A percentile compares a stretch with the other conserved stretches of the same genome.
Conservation (phyloP, 2,888 invertebrate species). For the Furcula furcula region DNA sequence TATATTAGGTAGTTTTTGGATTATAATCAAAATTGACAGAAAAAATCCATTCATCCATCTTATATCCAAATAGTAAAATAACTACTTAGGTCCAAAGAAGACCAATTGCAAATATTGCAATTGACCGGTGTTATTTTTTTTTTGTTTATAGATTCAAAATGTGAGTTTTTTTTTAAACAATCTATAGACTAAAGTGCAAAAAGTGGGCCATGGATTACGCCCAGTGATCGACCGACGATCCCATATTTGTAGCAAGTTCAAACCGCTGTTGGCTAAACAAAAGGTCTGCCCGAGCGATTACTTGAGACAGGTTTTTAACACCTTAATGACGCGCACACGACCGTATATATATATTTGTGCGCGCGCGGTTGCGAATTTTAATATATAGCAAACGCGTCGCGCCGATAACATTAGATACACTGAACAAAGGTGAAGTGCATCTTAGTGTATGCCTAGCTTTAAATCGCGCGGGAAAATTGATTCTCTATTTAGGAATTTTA, state of each 20-base stretch:
- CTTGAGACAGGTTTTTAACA: constrained; percentile 27
- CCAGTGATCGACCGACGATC: constrained; percentile 7
- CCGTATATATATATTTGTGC: constrained; percentile 9
- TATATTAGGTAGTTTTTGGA: no score
- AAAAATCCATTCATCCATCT: no score
- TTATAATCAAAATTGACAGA: no score
- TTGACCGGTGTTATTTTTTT: no score
- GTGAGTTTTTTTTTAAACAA: no score
- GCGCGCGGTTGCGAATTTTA: constrained; percentile 35
- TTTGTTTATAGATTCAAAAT: no score
- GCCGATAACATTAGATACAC: constrained; percentile 28
- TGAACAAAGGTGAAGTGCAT: constrained; percentile 27
- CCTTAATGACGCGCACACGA: constrained; percentile 10
- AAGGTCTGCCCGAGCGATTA: constrained; percentile 10
- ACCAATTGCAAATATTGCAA: no score
- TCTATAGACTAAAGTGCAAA: no score
- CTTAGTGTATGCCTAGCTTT: constrained; percentile 16
- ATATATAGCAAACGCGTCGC: constrained; percentile 30
- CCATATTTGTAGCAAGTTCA: constrained; percentile 4
- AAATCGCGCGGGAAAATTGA: constrained; percentile 8
- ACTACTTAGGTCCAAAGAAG: no score
- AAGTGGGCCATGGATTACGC: no score
- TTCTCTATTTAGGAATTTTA: no score
- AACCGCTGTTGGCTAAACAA: constrained; percentile 11
- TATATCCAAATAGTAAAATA: no score